Percentiles rank a stretch among this genome's conserved stretches.
Conservation (phyloP, 2,888 invertebrate species). For the Aleiodes leptofemur region DNA sequence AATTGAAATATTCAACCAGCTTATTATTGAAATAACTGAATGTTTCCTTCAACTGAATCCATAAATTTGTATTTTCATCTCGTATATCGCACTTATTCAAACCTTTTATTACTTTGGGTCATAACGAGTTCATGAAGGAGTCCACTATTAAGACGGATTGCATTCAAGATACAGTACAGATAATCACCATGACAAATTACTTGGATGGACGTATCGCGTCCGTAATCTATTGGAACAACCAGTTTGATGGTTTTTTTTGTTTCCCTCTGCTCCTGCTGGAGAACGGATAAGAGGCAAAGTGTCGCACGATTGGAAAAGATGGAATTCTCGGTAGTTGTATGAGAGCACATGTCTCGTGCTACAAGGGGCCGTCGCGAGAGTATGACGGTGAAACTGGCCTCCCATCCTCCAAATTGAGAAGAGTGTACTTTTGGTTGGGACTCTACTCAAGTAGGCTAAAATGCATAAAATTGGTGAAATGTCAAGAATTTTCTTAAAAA, state of each 20-base stretch:
- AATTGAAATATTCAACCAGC: not conserved
- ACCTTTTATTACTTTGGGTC: not conserved
- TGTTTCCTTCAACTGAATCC: conserved; percentile 4
- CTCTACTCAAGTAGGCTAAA: no score
- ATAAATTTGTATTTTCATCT: no score
- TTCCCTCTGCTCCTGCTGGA: no score
- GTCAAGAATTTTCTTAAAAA: no score
- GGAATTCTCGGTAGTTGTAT: not conserved
- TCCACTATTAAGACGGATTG: conserved; percentile 32
- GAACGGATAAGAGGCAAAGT: not conserved
- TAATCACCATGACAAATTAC: conserved; percentile 36
- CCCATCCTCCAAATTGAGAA: no score
- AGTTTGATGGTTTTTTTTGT: conserved; percentile 23
- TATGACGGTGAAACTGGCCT: no score
- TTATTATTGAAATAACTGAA: conserved; percentile 28
- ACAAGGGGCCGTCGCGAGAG: no score
- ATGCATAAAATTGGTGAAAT: no score
- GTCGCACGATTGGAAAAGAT: not conserved
- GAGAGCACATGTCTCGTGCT: no score
- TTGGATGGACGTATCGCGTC: conserved; percentile 17
- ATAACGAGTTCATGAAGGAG: not conserved
- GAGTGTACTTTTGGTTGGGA: no score
- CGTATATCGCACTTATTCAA: no score
- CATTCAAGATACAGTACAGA: conserved; percentile 30
- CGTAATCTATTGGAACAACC: conserved; percentile 32